Base-by-base conservation (phyloP, 2,888 invertebrate genomes). In the Plutella xylostella region DNA sequence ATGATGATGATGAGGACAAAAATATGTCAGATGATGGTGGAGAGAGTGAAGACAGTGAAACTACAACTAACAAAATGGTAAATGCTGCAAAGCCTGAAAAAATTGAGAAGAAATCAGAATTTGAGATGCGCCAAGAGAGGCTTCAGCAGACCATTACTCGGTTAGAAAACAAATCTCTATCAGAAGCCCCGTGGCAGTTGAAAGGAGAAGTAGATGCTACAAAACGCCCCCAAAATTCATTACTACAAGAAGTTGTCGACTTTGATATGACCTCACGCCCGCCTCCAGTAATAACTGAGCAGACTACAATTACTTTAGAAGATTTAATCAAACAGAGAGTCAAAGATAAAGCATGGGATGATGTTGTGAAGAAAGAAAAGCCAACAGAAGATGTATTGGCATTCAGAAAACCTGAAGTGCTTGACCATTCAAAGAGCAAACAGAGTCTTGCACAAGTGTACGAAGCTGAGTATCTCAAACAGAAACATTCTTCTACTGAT, bases 391-490 rank as follows among this genome's bases (percentile, higher is more conserved):
- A 93, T 11, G 91, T 93, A 2, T 82, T 91, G 37, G 91, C 92
- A 49, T 97, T 91, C 67, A 94, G 94, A 60, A 97, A 97, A 64
- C 89, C 92, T 52, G 85, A 97, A 45, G 88, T 95, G 0, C 76
- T 98, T 37, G 92, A 98, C 71, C 95, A 97, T 56, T 94, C 97
- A 59, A 98, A 98, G 65, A 96, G 96, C 60, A 97, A 98, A 76
- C 84, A 91, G 49, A 96, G 97, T 42, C 85, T 99, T 42, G 93
- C 96, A 0, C 91, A 98, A 76, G 92, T 98, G 39, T 98, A 98
- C 61, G 98, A 98, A 78, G 89, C 92, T 52, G 92, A 94, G 65
- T 96, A 90, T 62, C 72, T 94, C 2, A 85, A 90, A 48, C 90
- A 93, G 62, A 85, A 88, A 57, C 84, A 87, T 50, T 84, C 87